These are phyloP conservation scores for Dendroctonus ponderosae DNA, from an alignment of 1,140 invertebrate species.

Conservation along the genomic window DNA sequence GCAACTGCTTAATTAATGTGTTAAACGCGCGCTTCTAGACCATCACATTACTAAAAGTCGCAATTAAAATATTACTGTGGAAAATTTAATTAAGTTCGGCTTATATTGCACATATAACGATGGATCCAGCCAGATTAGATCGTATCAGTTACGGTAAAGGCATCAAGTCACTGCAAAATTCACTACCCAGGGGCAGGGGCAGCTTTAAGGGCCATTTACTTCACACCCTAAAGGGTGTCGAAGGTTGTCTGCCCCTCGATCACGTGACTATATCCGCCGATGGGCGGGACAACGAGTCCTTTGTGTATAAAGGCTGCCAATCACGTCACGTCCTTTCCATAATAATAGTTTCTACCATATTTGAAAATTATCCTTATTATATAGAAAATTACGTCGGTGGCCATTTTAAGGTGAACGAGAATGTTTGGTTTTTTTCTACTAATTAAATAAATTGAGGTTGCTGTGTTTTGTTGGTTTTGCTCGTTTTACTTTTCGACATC, in stretches of 20 bases:
- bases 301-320: slow-evolving; percentile 38
- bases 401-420: slow-evolving; percentile 42
- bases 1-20: no score
- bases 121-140: neutral
- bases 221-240: slow-evolving; percentile 29
- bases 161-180: neutral
- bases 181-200: neutral
- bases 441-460: slow-evolving; percentile 31
- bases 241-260: slow-evolving; percentile 15
- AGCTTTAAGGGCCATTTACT: slow-evolving; percentile 9
- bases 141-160: neutral
- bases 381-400: slow-evolving; percentile 45
- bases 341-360: slow-evolving; percentile 48
- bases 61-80: no score
- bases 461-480: slow-evolving; percentile 22
- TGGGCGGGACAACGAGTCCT: slow-evolving; percentile 36
- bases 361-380: slow-evolving; percentile 50
- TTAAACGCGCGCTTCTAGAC: no score
- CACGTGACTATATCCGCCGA: slow-evolving; percentile 31
- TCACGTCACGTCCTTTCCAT: slow-evolving; percentile 38
- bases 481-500: slow-evolving; percentile 21
- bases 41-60: no score
- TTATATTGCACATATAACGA: no score
- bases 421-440: slow-evolving; percentile 23
- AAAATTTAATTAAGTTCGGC: no score